These are phyloP conservation scores for Cheiracanthium punctorium DNA, from an alignment of 2,888 invertebrate genomes.

Conservation along the genomic window DNA sequence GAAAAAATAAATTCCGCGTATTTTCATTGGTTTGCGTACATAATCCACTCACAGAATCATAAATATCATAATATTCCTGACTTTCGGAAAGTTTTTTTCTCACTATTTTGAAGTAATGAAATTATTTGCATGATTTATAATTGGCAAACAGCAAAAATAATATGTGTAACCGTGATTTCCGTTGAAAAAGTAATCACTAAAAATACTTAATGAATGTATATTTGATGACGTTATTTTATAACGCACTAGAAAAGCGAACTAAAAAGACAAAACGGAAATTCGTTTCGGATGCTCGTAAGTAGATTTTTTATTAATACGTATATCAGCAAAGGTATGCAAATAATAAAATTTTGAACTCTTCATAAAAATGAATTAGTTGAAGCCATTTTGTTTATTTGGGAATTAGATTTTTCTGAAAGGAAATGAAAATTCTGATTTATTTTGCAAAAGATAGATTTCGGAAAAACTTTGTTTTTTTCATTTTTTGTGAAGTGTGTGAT, in stretches of 20 bases:
- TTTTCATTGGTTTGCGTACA: neutral
- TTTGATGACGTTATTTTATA: constrained; percentile 55
- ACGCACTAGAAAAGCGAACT: constrained; percentile 4
- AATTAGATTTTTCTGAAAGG: neutral
- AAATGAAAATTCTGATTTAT: neutral
- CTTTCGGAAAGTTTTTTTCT: constrained; percentile 26
- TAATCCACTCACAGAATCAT: constrained; percentile 60
- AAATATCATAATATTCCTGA: constrained; percentile 29
- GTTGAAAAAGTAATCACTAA: constrained; percentile 18
- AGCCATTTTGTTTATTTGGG: neutral
- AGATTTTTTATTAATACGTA: neutral
- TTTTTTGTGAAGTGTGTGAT: no score
- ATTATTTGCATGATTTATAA: constrained; percentile 63
- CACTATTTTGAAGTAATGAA: constrained; percentile 44
- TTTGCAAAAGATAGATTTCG: neutral
- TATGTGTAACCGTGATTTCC: neutral
- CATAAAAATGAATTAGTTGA: neutral
- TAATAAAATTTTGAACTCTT: constrained; percentile 7
- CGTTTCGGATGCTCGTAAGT: neutral
- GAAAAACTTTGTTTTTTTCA: neutral
- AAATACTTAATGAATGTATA: constrained; percentile 35
- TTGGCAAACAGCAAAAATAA: constrained; percentile 45
- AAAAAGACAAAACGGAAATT: constrained; percentile 44
- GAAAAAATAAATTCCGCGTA: constrained; percentile 26
- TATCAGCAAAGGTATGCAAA: no score